phyloP scores from a whole-genome alignment of 2,888 invertebrate species.

The Dasysyrphus tricinctus region DNA sequence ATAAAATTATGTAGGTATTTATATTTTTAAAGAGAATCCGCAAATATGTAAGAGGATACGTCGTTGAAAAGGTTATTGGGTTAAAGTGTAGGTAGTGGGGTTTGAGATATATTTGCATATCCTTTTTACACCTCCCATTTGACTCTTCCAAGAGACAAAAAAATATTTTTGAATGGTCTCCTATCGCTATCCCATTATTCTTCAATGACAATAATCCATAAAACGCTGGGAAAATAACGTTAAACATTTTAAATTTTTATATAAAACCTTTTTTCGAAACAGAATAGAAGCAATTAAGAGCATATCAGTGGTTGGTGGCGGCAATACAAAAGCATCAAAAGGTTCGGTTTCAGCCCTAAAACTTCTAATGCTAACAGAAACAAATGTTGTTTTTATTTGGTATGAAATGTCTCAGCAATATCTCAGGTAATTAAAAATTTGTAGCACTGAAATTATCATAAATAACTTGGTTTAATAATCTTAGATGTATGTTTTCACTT shows the following conservation, averaged over 20 bases:
- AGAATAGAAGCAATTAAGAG: constrained; percentile 81
- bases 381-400: constrained; percentile 82
- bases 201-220: too few relatives aligned
- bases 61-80: too few relatives aligned
- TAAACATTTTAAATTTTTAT: too few relatives aligned
- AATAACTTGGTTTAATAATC: background rate
- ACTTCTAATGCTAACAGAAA: constrained; percentile 80
- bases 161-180: too few relatives aligned
- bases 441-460: background rate
- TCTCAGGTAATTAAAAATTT: constrained; percentile 77
- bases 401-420: constrained; percentile 82
- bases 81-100: too few relatives aligned
- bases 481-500: constrained; percentile 80
- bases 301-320: constrained; percentile 80
- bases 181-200: background rate
- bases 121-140: too few relatives aligned
- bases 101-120: too few relatives aligned
- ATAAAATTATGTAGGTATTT: too few relatives aligned
- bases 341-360: constrained; percentile 80
- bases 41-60: too few relatives aligned
- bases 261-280: background rate
- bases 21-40: too few relatives aligned
- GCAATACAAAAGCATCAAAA: constrained; percentile 78
- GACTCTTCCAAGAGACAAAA: too few relatives aligned
- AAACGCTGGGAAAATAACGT: too few relatives aligned